phyloP scores from a whole-genome alignment of 2,113 vertebrate genomes.

The Parus major region DNA sequence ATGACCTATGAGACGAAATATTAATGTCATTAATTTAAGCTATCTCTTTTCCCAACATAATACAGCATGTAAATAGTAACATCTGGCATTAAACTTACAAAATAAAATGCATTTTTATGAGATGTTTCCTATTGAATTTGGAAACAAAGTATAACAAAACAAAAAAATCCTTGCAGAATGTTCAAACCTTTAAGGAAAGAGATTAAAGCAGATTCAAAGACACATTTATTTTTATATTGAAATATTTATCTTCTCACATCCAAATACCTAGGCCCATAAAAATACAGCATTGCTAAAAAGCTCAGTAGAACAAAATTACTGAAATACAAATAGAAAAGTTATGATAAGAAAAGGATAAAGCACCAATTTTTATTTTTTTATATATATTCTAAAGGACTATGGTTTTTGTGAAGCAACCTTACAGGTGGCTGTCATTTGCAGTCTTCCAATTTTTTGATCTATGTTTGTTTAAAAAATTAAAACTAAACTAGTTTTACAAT shows the following conservation, averaged over 20 bases:
- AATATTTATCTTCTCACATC: neutral
- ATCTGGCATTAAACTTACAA: neutral
- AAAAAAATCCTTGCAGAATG: neutral
- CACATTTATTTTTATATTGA: neutral
- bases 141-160: neutral
- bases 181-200: neutral
- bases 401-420: neutral
- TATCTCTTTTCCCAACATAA: neutral
- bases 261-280: neutral
- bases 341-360: neutral
- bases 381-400: neutral
- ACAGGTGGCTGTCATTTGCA: neutral
- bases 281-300: neutral
- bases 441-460: neutral
- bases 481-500: neutral
- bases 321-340: neutral
- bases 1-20: neutral
- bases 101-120: neutral
- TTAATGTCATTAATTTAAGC: neutral
- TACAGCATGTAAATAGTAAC: neutral
- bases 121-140: neutral
- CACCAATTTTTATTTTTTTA: neutral
- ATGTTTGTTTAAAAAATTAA: neutral
- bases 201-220: neutral
- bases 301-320: neutral